Base-by-base conservation (phyloP, 1,140 invertebrate genomes). In the Aradophagus sp. region DNA sequence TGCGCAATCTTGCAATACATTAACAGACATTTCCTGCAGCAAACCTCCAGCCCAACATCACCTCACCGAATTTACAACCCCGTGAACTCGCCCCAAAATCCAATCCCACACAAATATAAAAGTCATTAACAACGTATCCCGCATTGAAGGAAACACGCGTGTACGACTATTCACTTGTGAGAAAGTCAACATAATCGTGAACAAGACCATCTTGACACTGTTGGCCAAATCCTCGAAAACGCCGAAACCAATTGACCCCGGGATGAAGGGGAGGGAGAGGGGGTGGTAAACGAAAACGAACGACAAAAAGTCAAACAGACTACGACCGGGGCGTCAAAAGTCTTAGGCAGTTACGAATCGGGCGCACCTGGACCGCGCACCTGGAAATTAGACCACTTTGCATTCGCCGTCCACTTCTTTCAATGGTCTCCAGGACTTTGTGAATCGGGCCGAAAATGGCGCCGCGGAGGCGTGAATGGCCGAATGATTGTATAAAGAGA, bases 401-500 rank as follows among this genome's bases (percentile, higher is more conserved):
- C 65, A 69, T 70, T 50, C 70, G 55, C 41, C 44, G 48, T 48
- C 23, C 32, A 20, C 59, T 70, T 53, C 36, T 65, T 71, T 69
- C 62, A 71, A 76, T 70, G 42, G 53, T n/a, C n/a, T n/a, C 45
- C 27, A 39, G 48, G 45, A 66, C 42, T 52, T 39, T 12, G n/a
- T n/a, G n/a, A 41, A 50, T 61, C 23, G 23, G 32, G n/a, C 34
- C 31, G 15, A 23, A 59, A 61, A 58, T 42, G 52, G 1, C 26
- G 34, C 27, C 14, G 50, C 61, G 67, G 56, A 67, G 69, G 61
- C 75, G 69, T 77, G 75, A 77, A 77, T 77, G 66, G 62, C 23
- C 38, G 48, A 62, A 77, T 77, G 75, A 77, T 77, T 77, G 61
- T 63, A 77, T 74, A 77, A 77, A 77, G 75, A 74, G 67, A 52